Evolutionary conservation across 1,140 invertebrate genomes (phyloP), one percentile per base, ranked within the genome.

Genomic region (Tribolium castaneum): DNA sequence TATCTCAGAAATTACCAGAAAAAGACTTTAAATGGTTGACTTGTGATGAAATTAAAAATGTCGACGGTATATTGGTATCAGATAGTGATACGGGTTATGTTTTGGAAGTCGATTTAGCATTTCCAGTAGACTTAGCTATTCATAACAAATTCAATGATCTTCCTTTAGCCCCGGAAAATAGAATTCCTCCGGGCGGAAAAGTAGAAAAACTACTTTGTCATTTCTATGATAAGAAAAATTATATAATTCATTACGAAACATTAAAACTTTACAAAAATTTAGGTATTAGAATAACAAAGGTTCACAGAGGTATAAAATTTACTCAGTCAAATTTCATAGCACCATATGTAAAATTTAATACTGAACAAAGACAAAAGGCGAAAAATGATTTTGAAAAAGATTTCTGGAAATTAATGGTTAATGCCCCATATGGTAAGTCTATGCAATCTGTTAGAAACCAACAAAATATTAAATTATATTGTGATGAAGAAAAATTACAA

Each of bases 301-400:
- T 49, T 49, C 39, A 49, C 39, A 49, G 16, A 19, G 16, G 35
- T 70, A 76, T 70, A 76, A 76, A 76, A 75, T 75, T 56, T 56
- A 75, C 72, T 49, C 72, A 56, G 51, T 75, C 72, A 56, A 56
- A 75, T 56, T 75, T 75, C 51, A 75, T 75, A 75, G 72, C 72
- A 75, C 51, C 16, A 56, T 75, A 56, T 75, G 51, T 75, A 56
- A 75, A 56, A 56, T 56, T 75, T 75, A 75, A 56, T 19, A 19
- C 16, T 19, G 16, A 19, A 19, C 16, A 19, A 19, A 19, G 16
- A 19, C 16, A 19, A 19, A 19, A 19, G 16, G 16, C 16, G 16
- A 19, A 19, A 19, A 19, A 19, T 19, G 16, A 19, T 19, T 19
- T 19, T 19, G 16, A 19, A 19, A 19, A 19, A 19, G 16, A 19